Evolutionary conservation across 2,113 vertebrate species (phyloP).

Genomic region (Hippocampus mohnikei): DNA sequence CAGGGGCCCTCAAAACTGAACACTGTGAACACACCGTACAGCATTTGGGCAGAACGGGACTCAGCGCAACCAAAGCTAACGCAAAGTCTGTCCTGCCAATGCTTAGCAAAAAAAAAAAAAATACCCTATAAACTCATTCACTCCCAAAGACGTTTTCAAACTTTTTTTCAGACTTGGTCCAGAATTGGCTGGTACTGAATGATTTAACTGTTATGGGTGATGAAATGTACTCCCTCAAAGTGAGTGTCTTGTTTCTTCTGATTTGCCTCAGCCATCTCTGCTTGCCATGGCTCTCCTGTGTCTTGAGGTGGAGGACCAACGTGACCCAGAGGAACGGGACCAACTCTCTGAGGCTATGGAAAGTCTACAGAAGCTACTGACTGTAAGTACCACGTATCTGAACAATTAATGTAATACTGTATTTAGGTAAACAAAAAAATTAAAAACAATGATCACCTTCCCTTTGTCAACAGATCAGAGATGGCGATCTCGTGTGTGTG

Average conservation of each 20-base stretch:
- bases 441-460: background rate
- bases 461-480: conserved; percentile 73
- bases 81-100: too few relatives aligned
- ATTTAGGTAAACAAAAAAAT: background rate
- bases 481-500: conserved; percentile 82
- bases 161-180: too few relatives aligned
- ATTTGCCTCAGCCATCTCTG: conserved; percentile 80
- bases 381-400: conserved; percentile 66
- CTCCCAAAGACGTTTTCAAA: too few relatives aligned
- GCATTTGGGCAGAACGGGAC: too few relatives aligned
- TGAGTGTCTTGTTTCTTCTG: background rate
- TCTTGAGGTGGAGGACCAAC: conserved; percentile 81
- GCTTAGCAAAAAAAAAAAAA: too few relatives aligned
- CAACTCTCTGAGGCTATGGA: conserved; percentile 76
- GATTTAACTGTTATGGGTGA: background rate
- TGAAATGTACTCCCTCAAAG: background rate
- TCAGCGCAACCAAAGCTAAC: too few relatives aligned
- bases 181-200: too few relatives aligned
- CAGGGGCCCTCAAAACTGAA: too few relatives aligned
- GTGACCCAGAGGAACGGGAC: conserved; percentile 71
- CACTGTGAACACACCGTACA: too few relatives aligned
- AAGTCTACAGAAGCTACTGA: conserved; percentile 79
- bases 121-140: too few relatives aligned
- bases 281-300: conserved; percentile 84
- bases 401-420: background rate